Conservation (phyloP, 2,888 invertebrate genomes). For the Lepidonotus clava region DNA sequence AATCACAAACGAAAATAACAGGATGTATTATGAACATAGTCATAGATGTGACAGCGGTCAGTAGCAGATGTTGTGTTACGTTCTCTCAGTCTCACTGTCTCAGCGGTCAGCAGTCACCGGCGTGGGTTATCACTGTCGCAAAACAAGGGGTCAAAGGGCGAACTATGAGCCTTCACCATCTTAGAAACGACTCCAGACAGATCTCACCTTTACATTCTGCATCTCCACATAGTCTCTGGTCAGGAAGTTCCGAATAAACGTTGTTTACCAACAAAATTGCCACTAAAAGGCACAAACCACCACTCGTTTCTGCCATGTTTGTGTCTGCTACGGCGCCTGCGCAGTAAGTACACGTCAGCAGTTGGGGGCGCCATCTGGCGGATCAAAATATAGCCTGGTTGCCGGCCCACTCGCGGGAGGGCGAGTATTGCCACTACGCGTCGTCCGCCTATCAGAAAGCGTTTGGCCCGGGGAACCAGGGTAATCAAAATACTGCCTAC, state of each 20-base stretch:
- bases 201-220: background rate
- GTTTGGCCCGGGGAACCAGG: no score
- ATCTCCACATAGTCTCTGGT: background rate
- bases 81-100: no score
- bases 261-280: slow-evolving; percentile 8
- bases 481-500: no score
- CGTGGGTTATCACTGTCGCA: background rate
- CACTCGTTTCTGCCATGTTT: slow-evolving; percentile 43
- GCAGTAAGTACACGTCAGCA: slow-evolving; percentile 50
- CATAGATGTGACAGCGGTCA: no score
- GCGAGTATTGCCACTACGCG: no score
- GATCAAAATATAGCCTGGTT: no score
- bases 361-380: background rate
- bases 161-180: background rate
- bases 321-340: slow-evolving; percentile 50
- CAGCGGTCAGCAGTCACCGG: slow-evolving; percentile 52
- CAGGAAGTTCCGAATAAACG: background rate
- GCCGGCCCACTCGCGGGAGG: no score
- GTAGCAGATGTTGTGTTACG: no score
- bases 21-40: no score
- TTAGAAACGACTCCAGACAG: background rate
- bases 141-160: background rate
- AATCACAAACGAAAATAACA: no score
- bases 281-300: background rate
- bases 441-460: no score